Conservation (phyloP, 2,113 vertebrate species). For the Recurvirostra avosetta region DNA sequence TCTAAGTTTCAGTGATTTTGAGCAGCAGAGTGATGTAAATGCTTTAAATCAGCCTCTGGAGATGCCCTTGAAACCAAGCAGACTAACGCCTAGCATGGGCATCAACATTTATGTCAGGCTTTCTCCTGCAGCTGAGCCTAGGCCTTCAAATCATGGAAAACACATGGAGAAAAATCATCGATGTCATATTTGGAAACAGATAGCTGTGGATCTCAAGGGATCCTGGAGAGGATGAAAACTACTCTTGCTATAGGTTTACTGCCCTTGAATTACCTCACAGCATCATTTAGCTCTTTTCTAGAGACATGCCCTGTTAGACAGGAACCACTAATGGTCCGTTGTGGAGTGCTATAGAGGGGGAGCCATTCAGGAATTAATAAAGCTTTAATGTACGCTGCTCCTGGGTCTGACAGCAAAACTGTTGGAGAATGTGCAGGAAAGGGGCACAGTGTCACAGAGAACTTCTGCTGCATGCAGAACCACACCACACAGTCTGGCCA, state of each 20-base stretch:
- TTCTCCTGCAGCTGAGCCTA: neutral
- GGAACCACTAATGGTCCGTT: neutral
- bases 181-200: neutral
- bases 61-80: neutral
- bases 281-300: neutral
- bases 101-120: neutral
- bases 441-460: neutral
- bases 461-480: neutral
- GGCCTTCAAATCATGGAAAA: neutral
- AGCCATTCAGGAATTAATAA: neutral
- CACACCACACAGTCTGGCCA: neutral
- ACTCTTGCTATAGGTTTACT: neutral
- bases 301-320: neutral
- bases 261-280: neutral
- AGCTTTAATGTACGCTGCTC: neutral
- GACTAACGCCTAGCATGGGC: neutral
- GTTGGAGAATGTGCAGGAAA: neutral
- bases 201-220: neutral
- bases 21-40: constrained; percentile 17
- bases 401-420: neutral
- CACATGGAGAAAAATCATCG: neutral
- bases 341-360: neutral
- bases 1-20: neutral
- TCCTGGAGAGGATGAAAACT: neutral
- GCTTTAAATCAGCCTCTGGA: constrained; percentile 20